Evolutionary conservation across 2,797 vertebrate species (phyloP).

Genomic region (Rhabdomys pumilio): DNA sequence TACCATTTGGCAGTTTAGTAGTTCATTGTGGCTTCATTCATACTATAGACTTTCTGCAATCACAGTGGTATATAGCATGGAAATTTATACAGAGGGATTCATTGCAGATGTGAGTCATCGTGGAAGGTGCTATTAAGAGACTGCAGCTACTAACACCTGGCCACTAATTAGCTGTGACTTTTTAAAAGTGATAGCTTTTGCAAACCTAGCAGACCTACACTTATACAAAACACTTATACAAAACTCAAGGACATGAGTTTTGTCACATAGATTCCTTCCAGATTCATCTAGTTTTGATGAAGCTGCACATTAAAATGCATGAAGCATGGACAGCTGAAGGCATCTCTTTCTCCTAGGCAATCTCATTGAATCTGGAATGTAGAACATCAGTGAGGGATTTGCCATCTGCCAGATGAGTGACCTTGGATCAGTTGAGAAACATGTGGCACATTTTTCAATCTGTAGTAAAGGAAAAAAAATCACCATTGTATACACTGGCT

Average conservation of each 20-base stretch:
- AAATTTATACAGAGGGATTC: background rate
- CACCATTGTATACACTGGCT: background rate
- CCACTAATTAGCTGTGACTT: background rate
- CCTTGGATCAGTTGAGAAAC: constrained; percentile 3
- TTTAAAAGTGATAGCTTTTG: background rate
- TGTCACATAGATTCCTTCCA: background rate
- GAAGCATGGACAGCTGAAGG: background rate
- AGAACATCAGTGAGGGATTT: background rate
- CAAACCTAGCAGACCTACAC: background rate
- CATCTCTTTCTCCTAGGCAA: constrained; percentile 47
- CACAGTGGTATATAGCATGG: rapidly evolving
- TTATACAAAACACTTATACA: background rate
- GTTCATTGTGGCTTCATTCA: background rate
- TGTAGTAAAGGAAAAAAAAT: background rate
- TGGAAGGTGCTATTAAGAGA: background rate
- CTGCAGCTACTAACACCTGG: background rate
- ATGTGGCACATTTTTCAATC: background rate
- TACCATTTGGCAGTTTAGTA: background rate
- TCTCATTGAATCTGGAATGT: constrained; percentile 16
- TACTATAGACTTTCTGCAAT: background rate
- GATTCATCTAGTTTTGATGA: background rate
- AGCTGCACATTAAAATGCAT: constrained; percentile 31
- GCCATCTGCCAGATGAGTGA: constrained; percentile 38
- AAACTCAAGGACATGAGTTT: background rate
- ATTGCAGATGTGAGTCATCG: background rate